A percentile compares a stretch with the other conserved stretches of the same genome.
Evolutionary conservation across 2,797 vertebrate genomes (phyloP).

Genomic region (Rhincodon typus): DNA sequence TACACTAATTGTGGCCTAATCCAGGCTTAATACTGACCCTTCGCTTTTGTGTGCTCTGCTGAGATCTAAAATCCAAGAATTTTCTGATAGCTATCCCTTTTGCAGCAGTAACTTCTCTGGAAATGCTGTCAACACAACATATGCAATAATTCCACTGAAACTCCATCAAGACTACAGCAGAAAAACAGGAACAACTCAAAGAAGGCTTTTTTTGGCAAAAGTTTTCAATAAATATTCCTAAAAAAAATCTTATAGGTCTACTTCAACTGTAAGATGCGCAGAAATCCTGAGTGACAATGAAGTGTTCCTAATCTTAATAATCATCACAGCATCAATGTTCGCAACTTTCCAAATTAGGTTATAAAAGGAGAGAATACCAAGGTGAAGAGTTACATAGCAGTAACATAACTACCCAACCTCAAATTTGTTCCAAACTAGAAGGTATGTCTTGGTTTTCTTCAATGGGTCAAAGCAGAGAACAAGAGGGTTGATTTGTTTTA

Average conservation of each 20-base stretch:
- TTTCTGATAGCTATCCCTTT: too few species aligned
- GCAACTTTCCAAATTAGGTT: background rate
- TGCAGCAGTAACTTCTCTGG: background rate
- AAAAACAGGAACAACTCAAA: background rate
- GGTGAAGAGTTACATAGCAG: background rate
- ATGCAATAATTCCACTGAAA: background rate
- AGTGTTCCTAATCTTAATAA: background rate
- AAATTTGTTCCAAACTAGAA: background rate
- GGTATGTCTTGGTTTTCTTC: background rate
- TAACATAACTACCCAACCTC: background rate
- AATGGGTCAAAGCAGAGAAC: background rate
- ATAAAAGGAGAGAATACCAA: background rate
- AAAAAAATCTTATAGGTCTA: background rate
- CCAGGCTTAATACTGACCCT: background rate
- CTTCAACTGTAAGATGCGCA: background rate
- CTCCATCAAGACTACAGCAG: background rate
- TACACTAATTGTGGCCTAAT: background rate
- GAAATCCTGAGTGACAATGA: background rate
- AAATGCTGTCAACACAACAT: background rate
- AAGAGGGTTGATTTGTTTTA: background rate
- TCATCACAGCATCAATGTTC: background rate
- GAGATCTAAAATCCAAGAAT: background rate
- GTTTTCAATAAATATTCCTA: background rate
- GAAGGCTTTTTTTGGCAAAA: background rate
- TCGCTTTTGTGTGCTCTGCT: background rate